Evolutionary conservation across 2,888 invertebrate genomes (phyloP).

Genomic region (Cryptus viduatorius): DNA sequence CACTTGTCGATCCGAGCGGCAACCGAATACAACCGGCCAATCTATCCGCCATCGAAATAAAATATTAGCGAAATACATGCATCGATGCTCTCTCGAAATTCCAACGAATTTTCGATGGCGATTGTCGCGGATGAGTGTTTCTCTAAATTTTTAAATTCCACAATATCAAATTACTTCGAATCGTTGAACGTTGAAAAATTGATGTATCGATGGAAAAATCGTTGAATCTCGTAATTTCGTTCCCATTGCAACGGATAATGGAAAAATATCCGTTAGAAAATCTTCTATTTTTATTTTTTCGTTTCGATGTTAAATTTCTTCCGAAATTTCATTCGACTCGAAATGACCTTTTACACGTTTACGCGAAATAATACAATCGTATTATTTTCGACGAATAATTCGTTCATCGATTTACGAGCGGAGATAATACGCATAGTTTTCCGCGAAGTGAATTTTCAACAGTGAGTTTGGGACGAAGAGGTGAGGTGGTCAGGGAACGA

Average conservation of each 20-base stretch:
- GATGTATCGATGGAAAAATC: not conserved
- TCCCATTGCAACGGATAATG: not conserved
- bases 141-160: not conserved
- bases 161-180: conserved; percentile 1
- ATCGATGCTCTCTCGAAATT: conserved; percentile 8
- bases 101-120: not conserved
- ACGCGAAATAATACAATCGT: not conserved
- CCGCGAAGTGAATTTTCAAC: conserved; percentile 6
- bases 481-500: conserved; percentile 16
- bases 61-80: conserved; percentile 16
- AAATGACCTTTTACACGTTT: not conserved
- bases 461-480: not conserved
- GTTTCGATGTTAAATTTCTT: not conserved
- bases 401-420: not conserved
- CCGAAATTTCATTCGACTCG: not conserved
- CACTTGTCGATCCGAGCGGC: conserved; percentile 25
- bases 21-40: not conserved
- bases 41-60: conserved; percentile 6
- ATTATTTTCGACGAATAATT: not conserved
- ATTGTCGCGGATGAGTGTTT: not conserved
- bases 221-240: not conserved
- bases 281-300: not conserved
- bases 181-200: not conserved
- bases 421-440: conserved; percentile 44
- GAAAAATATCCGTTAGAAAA: not conserved